A percentile compares a stretch with the other conserved stretches of the same genome.
These are phyloP conservation scores for Erethizon dorsatum DNA, from an alignment of 2,797 vertebrate genomes.

Conservation along the genomic window DNA sequence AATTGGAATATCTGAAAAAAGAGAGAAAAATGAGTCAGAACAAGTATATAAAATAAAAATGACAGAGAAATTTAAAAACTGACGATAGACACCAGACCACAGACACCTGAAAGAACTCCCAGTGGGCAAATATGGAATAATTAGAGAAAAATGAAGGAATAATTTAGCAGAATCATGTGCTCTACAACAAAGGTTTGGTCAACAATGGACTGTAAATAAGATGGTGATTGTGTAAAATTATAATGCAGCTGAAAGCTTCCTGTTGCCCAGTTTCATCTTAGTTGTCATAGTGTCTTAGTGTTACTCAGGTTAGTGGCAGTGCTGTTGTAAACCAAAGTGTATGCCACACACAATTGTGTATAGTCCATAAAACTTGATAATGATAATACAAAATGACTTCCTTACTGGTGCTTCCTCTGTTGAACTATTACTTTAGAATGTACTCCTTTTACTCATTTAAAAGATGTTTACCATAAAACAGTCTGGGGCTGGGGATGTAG, in stretches of 20 bases:
- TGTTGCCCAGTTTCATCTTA: neutral
- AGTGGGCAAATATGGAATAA: neutral
- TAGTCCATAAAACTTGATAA: neutral
- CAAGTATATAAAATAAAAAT: neutral
- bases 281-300: neutral
- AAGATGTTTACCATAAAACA: neutral
- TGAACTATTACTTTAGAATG: neutral
- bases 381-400: neutral
- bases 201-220: no score
- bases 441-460: neutral
- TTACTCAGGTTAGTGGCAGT: neutral
- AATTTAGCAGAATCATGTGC: neutral
- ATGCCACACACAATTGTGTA: neutral
- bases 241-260: neutral
- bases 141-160: neutral
- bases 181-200: neutral
- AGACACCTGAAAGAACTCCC: neutral
- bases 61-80: constrained; percentile 33
- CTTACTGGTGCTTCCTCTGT: neutral
- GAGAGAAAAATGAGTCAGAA: neutral
- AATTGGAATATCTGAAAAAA: neutral
- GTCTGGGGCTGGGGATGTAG: neutral
- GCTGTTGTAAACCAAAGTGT: neutral
- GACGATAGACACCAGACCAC: neutral
- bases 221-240: neutral